phyloP scores from a whole-genome alignment of 2,888 invertebrate species.

The Carterocephalus palaemon region DNA sequence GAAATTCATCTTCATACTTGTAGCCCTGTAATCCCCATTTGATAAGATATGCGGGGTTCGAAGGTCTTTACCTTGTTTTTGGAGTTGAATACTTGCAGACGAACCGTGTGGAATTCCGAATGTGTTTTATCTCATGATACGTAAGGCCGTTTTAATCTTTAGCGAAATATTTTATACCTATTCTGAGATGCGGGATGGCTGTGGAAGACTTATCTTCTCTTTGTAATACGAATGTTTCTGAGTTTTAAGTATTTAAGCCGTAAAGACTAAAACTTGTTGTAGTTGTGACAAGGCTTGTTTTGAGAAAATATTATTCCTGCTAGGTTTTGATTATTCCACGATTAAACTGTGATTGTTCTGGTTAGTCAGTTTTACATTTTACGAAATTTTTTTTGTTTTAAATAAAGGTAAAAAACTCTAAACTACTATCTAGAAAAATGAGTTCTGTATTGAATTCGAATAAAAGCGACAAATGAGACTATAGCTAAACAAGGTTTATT shows the following conservation, averaged over 20 bases:
- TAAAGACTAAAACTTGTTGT: conserved; percentile 1
- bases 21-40: conserved; percentile 12
- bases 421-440: too few relatives aligned
- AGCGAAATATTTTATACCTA: conserved; percentile 11
- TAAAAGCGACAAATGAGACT: too few relatives aligned
- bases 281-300: conserved; percentile 5
- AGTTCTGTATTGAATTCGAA: too few relatives aligned
- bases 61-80: background rate
- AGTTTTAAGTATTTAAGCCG: conserved; percentile 5
- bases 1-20: too few relatives aligned
- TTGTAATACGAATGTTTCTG: background rate
- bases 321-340: too few relatives aligned
- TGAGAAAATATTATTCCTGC: too few relatives aligned
- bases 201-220: conserved; percentile 8
- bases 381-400: too few relatives aligned
- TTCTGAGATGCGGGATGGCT: background rate
- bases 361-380: too few relatives aligned
- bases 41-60: conserved; percentile 1
- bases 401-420: too few relatives aligned
- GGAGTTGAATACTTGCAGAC: conserved; percentile 8
- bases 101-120: conserved; percentile 26
- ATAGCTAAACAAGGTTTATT: too few relatives aligned
- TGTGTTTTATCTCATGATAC: conserved; percentile 24
- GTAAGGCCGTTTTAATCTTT: conserved; percentile 21
- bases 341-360: too few relatives aligned